Evolutionary conservation across 2,797 vertebrate genomes (phyloP).

Genomic region (Sphenopsis melanotis): DNA sequence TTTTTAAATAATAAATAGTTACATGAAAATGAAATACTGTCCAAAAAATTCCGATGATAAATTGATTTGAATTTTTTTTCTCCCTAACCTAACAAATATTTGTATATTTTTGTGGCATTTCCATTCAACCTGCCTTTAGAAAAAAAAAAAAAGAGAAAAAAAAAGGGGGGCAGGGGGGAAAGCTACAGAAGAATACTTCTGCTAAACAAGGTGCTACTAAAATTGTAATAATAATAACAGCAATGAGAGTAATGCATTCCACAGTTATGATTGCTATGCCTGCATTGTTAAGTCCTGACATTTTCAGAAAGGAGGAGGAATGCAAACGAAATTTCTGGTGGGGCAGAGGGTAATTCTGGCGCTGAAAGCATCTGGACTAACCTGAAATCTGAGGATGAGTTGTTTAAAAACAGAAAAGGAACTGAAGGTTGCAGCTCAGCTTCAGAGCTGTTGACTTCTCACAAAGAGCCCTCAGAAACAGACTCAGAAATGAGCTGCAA

Average conservation of each 20-base stretch:
- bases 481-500: background rate
- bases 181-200: background rate
- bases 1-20: background rate
- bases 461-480: background rate
- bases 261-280: background rate
- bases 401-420: background rate
- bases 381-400: background rate
- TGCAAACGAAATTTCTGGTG: background rate
- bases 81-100: background rate
- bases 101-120: background rate
- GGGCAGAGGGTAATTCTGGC: background rate
- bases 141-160: background rate
- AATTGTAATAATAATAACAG: background rate
- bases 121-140: background rate
- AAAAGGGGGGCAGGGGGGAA: rapidly evolving
- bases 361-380: background rate
- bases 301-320: background rate
- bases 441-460: background rate
- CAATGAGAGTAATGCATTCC: background rate
- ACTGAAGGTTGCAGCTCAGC: background rate
- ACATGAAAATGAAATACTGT: background rate
- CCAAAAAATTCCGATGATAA: background rate
- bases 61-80: background rate
- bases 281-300: background rate
- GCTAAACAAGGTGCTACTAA: background rate